A percentile compares a stretch with the other conserved stretches of the same genome.
phyloP scores from a whole-genome alignment of 2,797 vertebrate species.

The Falco berigora region DNA sequence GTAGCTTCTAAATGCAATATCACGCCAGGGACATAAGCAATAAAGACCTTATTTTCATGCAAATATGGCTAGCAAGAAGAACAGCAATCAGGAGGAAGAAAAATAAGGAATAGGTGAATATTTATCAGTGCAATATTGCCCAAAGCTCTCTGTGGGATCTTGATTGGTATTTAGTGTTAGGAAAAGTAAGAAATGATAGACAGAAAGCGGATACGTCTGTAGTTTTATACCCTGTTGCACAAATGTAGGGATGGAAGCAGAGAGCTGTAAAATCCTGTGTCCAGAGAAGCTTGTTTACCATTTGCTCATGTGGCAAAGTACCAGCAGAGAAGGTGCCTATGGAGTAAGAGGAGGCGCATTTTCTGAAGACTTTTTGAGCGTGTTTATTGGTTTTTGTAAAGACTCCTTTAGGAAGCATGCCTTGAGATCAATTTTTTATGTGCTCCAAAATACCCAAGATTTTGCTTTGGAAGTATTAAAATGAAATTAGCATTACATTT shows the following conservation, averaged over 20 bases:
- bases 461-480: background rate
- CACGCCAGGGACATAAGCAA: background rate
- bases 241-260: background rate
- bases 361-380: background rate
- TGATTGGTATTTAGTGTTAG: background rate
- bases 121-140: background rate
- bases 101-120: background rate
- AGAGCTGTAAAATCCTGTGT: background rate
- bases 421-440: background rate
- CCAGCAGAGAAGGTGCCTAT: background rate
- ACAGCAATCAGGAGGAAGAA: background rate
- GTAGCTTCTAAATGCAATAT: background rate
- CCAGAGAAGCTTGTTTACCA: background rate
- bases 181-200: background rate
- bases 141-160: background rate
- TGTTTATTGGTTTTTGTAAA: background rate
- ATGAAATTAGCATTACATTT: background rate
- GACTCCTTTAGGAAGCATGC: background rate
- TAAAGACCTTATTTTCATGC: background rate
- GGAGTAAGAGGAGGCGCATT: background rate
- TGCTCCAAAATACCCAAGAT: background rate
- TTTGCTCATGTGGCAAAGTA: fast-evolving
- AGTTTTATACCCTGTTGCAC: background rate
- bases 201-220: background rate
- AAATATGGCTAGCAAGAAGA: background rate